Evolutionary conservation across 64 coral and sea anemone genomes (phyloP).

Genomic region (Exaiptasia diaphana): DNA sequence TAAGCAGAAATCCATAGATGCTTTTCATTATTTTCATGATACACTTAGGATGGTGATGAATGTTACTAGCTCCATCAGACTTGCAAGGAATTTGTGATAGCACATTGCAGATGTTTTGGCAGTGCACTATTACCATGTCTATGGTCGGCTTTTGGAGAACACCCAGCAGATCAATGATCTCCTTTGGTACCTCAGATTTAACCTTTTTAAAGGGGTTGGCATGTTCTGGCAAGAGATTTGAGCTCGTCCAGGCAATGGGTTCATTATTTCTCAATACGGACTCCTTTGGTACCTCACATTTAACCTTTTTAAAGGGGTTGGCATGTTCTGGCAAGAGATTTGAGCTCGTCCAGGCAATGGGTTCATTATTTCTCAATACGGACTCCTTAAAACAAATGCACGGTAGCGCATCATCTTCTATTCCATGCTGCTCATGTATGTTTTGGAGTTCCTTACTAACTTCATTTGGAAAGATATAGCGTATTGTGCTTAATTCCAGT

Average conservation of each 20-base stretch:
- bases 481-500: background rate
- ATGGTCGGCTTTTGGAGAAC: conserved; percentile 33
- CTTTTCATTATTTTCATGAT: background rate
- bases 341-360: conserved; percentile 24
- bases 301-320: background rate
- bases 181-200: background rate
- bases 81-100: background rate
- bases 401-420: background rate
- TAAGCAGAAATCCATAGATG: background rate
- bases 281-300: background rate
- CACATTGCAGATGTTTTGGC: conserved; percentile 35
- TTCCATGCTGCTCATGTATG: conserved; percentile 47
- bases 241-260: background rate
- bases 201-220: background rate
- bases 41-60: background rate
- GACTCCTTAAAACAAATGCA: conserved; percentile 21
- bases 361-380: background rate
- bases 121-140: conserved; percentile 47
- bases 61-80: background rate
- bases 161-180: background rate
- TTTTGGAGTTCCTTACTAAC: background rate
- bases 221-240: background rate
- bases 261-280: background rate
- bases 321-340: conserved; percentile 40
- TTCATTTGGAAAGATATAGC: background rate